These are phyloP conservation scores for Corythornis vintsioides DNA, from an alignment of 2,113 vertebrate genomes.

Conservation along the genomic window DNA sequence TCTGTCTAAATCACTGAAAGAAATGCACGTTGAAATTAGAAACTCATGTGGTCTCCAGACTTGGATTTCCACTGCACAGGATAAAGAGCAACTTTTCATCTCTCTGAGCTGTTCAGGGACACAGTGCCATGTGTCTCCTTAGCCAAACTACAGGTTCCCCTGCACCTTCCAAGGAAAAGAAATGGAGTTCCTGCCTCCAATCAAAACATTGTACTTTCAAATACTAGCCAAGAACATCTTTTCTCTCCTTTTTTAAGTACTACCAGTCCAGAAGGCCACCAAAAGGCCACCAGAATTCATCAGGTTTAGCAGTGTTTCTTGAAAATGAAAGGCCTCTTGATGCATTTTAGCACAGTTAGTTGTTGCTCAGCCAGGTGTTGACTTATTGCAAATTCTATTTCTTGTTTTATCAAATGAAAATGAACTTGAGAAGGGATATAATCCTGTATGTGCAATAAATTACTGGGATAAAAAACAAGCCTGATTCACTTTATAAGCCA, in stretches of 20 bases:
- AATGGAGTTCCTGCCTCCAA: conserved; percentile 25
- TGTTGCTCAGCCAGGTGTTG: conserved; percentile 24
- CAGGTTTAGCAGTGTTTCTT: neutral
- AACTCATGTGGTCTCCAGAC: conserved; percentile 69
- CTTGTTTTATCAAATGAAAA: conserved; percentile 62
- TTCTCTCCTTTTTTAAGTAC: conserved; percentile 1
- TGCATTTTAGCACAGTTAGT: conserved; percentile 9
- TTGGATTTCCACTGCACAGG: conserved; percentile 53
- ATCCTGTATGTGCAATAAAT: conserved; percentile 39
- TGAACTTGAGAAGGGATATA: conserved; percentile 45
- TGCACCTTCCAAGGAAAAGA: conserved; percentile 54
- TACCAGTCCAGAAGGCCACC: conserved; percentile 27
- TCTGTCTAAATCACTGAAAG: conserved; percentile 68
- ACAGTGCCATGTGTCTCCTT: conserved; percentile 17
- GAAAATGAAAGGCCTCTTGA: conserved; percentile 16
- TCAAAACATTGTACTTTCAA: conserved; percentile 45
- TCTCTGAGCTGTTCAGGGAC: conserved; percentile 20
- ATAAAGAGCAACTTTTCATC: conserved; percentile 71
- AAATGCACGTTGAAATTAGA: conserved; percentile 71
- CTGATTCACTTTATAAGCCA: conserved; percentile 26
- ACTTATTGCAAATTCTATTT: conserved; percentile 14
- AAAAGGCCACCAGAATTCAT: neutral
- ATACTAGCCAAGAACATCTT: conserved; percentile 29
- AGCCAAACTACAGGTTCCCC: conserved; percentile 45
- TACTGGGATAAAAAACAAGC: conserved; percentile 21